Conservation (phyloP, 2,113 vertebrate genomes). For the Tachysurus vachellii region DNA sequence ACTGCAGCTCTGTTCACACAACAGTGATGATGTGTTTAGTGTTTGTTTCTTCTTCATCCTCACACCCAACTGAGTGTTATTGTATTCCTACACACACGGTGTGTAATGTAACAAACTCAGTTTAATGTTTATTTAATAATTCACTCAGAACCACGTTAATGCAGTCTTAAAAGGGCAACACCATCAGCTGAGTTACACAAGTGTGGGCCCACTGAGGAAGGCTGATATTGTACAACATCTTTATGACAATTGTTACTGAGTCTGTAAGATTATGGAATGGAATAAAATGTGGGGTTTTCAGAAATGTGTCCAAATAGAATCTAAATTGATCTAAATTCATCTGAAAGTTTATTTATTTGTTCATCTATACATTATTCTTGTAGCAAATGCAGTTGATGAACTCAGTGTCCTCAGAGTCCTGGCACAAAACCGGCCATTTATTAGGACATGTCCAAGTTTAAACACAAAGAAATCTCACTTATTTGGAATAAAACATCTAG, state of each 20-base stretch:
- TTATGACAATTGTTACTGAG: neutral
- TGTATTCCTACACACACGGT: too few species aligned
- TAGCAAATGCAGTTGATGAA: neutral
- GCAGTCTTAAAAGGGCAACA: conserved; percentile 56
- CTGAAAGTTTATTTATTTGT: neutral
- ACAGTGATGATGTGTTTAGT: neutral
- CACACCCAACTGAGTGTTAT: neutral
- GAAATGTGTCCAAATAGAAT: neutral
- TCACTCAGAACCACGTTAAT: neutral
- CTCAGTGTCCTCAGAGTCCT: too few species aligned
- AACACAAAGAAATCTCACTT: neutral
- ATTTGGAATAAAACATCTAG: neutral
- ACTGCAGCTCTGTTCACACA: conserved; percentile 36
- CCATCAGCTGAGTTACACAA: neutral
- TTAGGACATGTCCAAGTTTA: neutral
- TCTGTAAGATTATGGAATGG: neutral
- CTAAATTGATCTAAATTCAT: too few species aligned
- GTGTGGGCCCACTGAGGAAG: neutral
- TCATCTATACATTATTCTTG: neutral
- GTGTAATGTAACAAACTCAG: neutral
- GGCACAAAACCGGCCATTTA: neutral
- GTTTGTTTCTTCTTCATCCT: neutral
- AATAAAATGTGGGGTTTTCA: neutral
- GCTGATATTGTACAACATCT: neutral
- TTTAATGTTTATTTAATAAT: neutral